Evolutionary conservation across 2,113 vertebrate species (phyloP), one percentile per base, ranked within the genome.

Genomic region (Sylvia atricapilla): DNA sequence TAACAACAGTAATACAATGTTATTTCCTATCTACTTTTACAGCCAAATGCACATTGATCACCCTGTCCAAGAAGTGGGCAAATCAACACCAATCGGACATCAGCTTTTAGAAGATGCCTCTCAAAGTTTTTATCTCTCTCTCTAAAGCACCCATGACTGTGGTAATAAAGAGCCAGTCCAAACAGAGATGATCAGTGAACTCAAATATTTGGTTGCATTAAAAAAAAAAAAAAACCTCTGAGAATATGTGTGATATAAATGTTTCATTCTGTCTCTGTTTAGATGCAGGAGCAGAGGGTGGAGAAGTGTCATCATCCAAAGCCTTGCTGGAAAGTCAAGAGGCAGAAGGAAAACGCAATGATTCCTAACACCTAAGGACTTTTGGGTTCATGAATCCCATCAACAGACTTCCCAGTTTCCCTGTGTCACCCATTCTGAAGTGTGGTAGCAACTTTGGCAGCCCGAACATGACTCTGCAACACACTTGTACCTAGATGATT

Each of bases 281-380:
- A 98, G 98, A 97, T 97, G 97, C 96, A 92, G 97, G 96, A 91
- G 97, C 97, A 70, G 96, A 97, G 84, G 97, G 93, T 30, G 97
- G 98, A 87, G 97, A 97, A 92, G 73, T 96, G 20, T 89, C 97
- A 33, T 97, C 98, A 69, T 86, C 96, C 79, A 97, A 97, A 78
- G 70, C 95, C 52, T 85, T 95, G 59, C 95, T 96, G 88, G 96
- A 97, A 91, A 89, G 94, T 77, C 91, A 97, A 93, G 98, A 95
- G 44, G 77, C 63, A 1, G 95, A 97, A 94, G 97, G 93, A 73
- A 97, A 98, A 73, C 50, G 9, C 47, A 90, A 84, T 73, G 88
- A 80, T 59, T 89, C 93, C 86, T 97, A 95, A 94, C 46, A 87
- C 94, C 49, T 89, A 73, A 82, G 70, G 75, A 92, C 73, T 95